Percentiles rank a stretch among this genome's conserved stretches.
Conservation (phyloP, 2,797 vertebrate genomes). For the Cercopithecus petaurista region DNA sequence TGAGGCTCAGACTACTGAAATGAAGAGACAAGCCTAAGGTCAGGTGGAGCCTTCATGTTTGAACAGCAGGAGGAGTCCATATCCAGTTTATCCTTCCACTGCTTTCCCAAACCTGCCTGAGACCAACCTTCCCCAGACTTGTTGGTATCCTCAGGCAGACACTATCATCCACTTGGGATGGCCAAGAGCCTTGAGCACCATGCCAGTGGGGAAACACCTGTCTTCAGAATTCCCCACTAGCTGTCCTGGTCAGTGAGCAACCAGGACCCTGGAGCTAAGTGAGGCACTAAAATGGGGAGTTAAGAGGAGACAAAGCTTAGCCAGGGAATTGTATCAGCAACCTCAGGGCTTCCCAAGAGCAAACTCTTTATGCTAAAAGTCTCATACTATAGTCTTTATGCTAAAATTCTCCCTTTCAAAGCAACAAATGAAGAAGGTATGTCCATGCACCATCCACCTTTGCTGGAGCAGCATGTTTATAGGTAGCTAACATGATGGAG, state of each 20-base stretch:
- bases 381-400: background rate
- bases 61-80: background rate
- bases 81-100: background rate
- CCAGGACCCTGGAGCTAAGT: background rate
- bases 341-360: background rate
- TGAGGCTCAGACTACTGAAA: background rate
- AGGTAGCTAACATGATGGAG: background rate
- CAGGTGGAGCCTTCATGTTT: background rate
- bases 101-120: background rate
- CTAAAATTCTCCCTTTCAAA: background rate
- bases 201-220: background rate
- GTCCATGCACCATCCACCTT: fast-evolving
- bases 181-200: background rate
- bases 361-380: background rate
- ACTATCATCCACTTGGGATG: background rate
- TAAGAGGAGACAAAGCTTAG: background rate
- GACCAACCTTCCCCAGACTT: background rate
- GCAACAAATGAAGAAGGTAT: background rate
- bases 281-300: background rate
- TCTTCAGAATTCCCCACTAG: background rate
- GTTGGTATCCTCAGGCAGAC: background rate
- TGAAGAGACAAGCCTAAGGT: background rate
- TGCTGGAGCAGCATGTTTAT: background rate
- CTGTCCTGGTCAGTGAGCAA: background rate
- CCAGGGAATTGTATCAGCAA: background rate